Evolutionary conservation across 2,888 invertebrate genomes (phyloP), one percentile per base, ranked within the genome.

Genomic region (Yponomeuta plumbellus): DNA sequence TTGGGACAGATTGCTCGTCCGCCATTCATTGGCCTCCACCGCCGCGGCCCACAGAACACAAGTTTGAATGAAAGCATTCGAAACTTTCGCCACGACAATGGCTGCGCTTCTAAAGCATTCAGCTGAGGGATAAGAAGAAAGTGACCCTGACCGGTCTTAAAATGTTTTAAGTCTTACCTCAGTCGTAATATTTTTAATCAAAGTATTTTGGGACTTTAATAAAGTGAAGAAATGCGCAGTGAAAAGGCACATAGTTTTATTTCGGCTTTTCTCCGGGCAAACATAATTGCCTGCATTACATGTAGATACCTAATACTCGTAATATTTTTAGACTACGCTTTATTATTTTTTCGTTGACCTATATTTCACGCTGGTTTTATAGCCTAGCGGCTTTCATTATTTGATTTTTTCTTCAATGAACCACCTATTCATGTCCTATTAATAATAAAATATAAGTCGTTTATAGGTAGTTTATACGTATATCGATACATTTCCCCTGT

Each of bases 31-130:
- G 76, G 34, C 62, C 20, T 20, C 39, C 34, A n/a, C 39, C 23
- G 22, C 61, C 62, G 20, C 39, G 62, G 59, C 59, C 21, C 20
- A 21, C 44, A 72, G 72, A 69, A 75, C 76, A 70, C 78, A 85
- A 86, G 76, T 87, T 87, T 82, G 76, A 85, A 86, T 83, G 80
- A 79, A 83, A 80, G 78, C 83, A 81, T 84, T 84, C 80, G 78
- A 76, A 87, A 87, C 80, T 87, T 83, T 69, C 73, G 76, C 79
- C 75, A 75, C 72, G 70, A 72, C 71, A 69, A 67, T 69, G 71
- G 62, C 26, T 62, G 62, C 39, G 62, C 66, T 44, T 57, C 26
- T 56, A 23, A 52, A 26, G 10, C 34, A 52, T 52, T 52, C 44
- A 52, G 44, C 44, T 6, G 44, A 52, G 3, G 13, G 44, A 52